These are phyloP conservation scores for Apamea sordens DNA, from an alignment of 2,888 invertebrate genomes.

Conservation along the genomic window DNA sequence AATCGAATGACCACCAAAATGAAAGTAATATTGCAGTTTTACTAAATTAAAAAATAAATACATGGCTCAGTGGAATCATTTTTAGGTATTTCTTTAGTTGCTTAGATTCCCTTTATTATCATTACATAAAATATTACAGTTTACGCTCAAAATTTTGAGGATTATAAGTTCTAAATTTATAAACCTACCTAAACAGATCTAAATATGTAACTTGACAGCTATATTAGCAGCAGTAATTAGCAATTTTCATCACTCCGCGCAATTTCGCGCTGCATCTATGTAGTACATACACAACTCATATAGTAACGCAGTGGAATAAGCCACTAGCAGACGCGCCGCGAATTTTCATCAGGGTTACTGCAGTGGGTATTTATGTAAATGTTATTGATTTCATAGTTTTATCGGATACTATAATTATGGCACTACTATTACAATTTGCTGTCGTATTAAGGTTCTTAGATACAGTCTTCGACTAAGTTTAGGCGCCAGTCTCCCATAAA, in stretches of 20 bases:
- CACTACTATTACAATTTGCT: neutral
- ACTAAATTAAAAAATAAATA: no score
- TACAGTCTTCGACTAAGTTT: no score
- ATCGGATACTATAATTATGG: neutral
- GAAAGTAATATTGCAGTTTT: no score
- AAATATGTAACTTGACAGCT: constrained; percentile 13
- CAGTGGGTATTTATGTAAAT: constrained; percentile 1
- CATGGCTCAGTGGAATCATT: no score
- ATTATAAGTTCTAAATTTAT: neutral
- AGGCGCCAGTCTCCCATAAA: neutral
- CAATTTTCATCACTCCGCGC: constrained; percentile 55
- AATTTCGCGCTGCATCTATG: constrained; percentile 50
- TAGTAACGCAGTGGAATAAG: constrained; percentile 38
- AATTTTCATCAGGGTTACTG: constrained; percentile 47
- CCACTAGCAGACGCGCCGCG: constrained; percentile 50
- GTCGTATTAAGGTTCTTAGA: neutral
- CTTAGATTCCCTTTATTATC: no score
- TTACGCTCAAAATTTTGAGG: no score
- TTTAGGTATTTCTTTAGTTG: no score
- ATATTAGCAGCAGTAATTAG: constrained; percentile 45
- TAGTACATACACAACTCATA: constrained; percentile 19
- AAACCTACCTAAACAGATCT: neutral
- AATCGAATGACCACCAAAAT: no score
- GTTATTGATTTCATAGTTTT: neutral
- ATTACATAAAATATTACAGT: no score